These are phyloP conservation scores for Catocala nupta DNA, from an alignment of 2,888 invertebrate species.

Conservation along the genomic window DNA sequence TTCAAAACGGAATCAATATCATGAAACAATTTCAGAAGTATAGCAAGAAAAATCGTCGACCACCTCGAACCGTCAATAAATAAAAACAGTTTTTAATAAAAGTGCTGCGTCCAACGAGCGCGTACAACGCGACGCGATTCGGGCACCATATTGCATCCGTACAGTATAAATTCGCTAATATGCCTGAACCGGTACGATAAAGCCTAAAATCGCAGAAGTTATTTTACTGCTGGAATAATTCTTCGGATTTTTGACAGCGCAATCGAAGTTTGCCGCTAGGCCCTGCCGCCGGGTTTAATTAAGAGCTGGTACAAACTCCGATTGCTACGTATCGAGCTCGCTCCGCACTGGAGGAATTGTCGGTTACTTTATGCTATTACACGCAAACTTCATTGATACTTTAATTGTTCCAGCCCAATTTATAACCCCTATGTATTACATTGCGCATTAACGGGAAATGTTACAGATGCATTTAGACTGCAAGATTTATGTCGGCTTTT, in stretches of 20 bases:
- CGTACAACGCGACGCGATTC: constrained; percentile 56
- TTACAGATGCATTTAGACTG: not conserved
- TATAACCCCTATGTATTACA: constrained; percentile 26
- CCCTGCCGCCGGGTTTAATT: constrained; percentile 80
- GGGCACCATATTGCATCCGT: constrained; percentile 80
- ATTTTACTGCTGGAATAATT: constrained; percentile 85
- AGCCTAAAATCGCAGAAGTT: constrained; percentile 85
- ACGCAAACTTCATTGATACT: constrained; percentile 61
- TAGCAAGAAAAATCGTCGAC: constrained; percentile 65
- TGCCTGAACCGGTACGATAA: constrained; percentile 85
- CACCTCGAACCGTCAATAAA: constrained; percentile 78
- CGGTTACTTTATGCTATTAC: constrained; percentile 64
- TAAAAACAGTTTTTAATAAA: constrained; percentile 84
- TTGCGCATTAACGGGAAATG: not conserved
- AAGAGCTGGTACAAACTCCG: constrained; percentile 75
- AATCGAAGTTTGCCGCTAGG: constrained; percentile 86
- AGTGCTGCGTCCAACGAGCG: constrained; percentile 72
- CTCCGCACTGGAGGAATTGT: constrained; percentile 57
- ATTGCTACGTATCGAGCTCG: constrained; percentile 71
- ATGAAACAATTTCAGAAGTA: constrained; percentile 46
- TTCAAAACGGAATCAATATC: constrained; percentile 42
- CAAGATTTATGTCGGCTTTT: not conserved
- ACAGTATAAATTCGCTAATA: constrained; percentile 84
- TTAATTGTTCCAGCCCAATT: constrained; percentile 50
- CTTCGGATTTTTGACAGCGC: constrained; percentile 87